phyloP scores from a whole-genome alignment of 2,113 vertebrate genomes.

The Strix aluco region DNA sequence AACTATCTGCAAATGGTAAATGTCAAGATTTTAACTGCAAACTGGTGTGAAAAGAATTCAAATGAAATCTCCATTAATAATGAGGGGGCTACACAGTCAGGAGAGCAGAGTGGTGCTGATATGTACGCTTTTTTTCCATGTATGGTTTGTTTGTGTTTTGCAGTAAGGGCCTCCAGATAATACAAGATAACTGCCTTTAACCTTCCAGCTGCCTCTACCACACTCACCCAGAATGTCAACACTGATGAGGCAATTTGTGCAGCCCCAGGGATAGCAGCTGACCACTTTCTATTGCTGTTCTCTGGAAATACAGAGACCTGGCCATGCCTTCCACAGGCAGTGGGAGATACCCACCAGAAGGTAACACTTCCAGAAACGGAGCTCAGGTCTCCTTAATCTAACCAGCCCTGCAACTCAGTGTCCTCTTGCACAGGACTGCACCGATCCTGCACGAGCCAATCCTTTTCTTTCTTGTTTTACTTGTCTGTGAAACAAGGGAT shows the following conservation, averaged over 20 bases:
- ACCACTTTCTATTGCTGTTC: neutral
- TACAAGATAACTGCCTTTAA: neutral
- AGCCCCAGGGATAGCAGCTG: neutral
- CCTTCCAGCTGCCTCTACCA: neutral
- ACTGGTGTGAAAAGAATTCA: conserved; percentile 1
- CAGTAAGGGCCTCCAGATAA: neutral
- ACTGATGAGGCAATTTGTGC: neutral
- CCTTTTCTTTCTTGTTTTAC: neutral
- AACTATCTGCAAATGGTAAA: conserved; percentile 30
- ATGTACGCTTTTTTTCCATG: accelerated
- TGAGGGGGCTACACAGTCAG: neutral
- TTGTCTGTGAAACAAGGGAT: neutral
- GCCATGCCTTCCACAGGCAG: neutral
- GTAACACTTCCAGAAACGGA: neutral
- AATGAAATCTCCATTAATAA: neutral
- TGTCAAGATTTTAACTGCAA: conserved; percentile 25
- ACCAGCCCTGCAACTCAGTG: neutral
- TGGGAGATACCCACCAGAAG: neutral
- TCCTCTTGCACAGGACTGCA: neutral
- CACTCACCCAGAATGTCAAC: neutral
- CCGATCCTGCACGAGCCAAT: neutral
- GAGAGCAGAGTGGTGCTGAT: neutral
- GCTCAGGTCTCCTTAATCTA: neutral
- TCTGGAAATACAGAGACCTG: neutral
- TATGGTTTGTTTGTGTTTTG: neutral